Base-by-base conservation (phyloP, 2,888 invertebrate genomes). In the Orchesellides sinensis region DNA sequence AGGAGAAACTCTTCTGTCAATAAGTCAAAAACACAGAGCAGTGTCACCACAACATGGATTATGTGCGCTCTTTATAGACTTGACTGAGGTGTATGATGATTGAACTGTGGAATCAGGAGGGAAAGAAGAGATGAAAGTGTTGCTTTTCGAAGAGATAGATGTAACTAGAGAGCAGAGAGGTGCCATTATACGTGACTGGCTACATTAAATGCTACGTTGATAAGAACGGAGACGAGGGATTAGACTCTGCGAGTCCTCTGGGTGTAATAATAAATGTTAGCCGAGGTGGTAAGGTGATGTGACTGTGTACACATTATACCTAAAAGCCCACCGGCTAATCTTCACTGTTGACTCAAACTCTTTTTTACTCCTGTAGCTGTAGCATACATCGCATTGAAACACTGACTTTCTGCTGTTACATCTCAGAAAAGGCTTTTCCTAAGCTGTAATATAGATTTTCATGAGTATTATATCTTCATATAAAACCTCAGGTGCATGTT, bases 301-400 rank as follows among this genome's bases (percentile, higher is more conserved):
- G 49, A 35, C 29, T 35, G 70, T 70, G 63, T 40, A 78, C 40
- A 54, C n/a, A n/a, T n/a, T n/a, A n/a, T 52, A 61, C 3, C 61
- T 19, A 69, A 70, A 79, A 79, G 70, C 63, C 78, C 70, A 47
- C 52, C 78, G 70, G 78, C 78, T 52, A 79, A 79, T 70, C 45
- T 63, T 75, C 25, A 52, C 63, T 49, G 56, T 75, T 73, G 49
- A 25, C 47, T 59, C 29, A 47, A 59, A 4, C 40, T 23, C 25
- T 54, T 54, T 54, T 23, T 40, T 40, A 40, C 40, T 40, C 14
- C 10, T 14, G n/a, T 10, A 40, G 40, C 40, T n/a, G 40, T n/a
- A n/a, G n/a, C n/a, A n/a, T n/a, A 10, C 40, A 12, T 54, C 54
- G 5, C 19, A 21, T 54, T 52, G 52, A 52, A 52, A 52, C 2